Base-by-base conservation (phyloP, 1,140 invertebrate species). In the Patella vulgata region DNA sequence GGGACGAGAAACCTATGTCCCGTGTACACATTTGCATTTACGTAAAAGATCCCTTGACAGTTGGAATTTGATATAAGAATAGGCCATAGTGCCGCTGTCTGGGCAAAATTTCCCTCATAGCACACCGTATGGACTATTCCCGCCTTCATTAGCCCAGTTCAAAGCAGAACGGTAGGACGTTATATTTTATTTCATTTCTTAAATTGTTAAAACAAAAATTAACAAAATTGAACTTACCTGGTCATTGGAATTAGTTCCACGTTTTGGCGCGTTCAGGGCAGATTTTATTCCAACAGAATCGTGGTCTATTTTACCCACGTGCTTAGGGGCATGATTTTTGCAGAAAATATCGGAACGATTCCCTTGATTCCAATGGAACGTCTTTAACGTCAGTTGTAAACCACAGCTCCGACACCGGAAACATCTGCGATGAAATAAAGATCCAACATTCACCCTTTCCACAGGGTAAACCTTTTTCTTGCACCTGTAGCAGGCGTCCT, bases 361-460 rank as follows among this genome's bases (percentile, higher is more conserved):
- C 50, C 72, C 70, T 27, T 75, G 76, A 51, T 79, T 73, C 70
- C 77, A 79, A 36, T 77, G 73, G 58, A 81, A 82, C 30, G 78
- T 79, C 33, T 75, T 60, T 31, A 82, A 53, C 12, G 75, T 73
- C 40, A 82, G 63, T 60, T 81, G 77, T 11, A 78, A 60, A 28
- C 76, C 73, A 52, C 77, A 81, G 0, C 71, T 60, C 2, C 77
- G 58, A 46, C 79, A 82, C n/a, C 78, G 58, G 64, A 83, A 82
- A 44, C 81, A 83, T 0, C 78, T 58, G 9, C 77, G 68, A 58
- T 83, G 81, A 58, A 82, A 83, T 27, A 82, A 50, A 0, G 71
- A 76, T 3, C 81, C 81, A 1, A 83, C 73, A 57, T 83, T 79
- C 33, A 83, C 73, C 40, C 73, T 70, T 53, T 83, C 81, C 42